These are phyloP conservation scores for Sinelater perroti DNA, from an alignment of 2,888 invertebrate genomes.

Conservation along the genomic window DNA sequence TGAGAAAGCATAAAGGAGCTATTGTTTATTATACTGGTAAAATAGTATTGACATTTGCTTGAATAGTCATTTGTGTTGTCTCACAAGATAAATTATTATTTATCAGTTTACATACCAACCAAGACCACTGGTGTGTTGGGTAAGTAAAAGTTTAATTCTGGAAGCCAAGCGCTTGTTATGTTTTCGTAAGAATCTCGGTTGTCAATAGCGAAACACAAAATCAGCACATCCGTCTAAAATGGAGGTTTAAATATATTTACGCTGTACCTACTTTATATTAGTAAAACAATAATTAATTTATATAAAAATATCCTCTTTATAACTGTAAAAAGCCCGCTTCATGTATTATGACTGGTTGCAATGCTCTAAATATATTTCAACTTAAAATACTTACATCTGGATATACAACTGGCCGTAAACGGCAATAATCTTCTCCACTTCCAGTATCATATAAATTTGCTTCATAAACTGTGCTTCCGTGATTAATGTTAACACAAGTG, in stretches of 20 bases:
- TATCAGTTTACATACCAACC: constrained; percentile 75
- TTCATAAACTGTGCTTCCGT: background rate
- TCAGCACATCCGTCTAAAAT: constrained; percentile 85
- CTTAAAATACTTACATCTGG: background rate
- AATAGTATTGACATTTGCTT: too few relatives aligned
- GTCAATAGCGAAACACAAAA: constrained; percentile 87
- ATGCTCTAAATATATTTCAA: too few relatives aligned
- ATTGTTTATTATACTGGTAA: too few relatives aligned
- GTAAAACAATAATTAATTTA: too few relatives aligned
- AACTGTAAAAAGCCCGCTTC: too few relatives aligned
- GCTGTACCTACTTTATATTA: too few relatives aligned
- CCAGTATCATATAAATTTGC: constrained; percentile 67
- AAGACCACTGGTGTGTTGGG: constrained; percentile 82
- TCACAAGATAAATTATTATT: too few relatives aligned
- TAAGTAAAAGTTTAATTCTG: constrained; percentile 85
- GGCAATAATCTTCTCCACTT: constrained; percentile 80
- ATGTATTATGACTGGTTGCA: too few relatives aligned
- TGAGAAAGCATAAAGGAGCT: background rate
- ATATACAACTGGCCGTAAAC: constrained; percentile 35
- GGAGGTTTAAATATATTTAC: too few relatives aligned
- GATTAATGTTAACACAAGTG: constrained; percentile 26
- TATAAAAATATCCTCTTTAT: too few relatives aligned
- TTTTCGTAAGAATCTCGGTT: constrained; percentile 86
- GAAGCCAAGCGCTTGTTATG: constrained; percentile 85
- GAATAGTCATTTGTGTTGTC: too few relatives aligned